phyloP scores from a whole-genome alignment of 2,888 invertebrate genomes.

The Drosophila prostipennis region DNA sequence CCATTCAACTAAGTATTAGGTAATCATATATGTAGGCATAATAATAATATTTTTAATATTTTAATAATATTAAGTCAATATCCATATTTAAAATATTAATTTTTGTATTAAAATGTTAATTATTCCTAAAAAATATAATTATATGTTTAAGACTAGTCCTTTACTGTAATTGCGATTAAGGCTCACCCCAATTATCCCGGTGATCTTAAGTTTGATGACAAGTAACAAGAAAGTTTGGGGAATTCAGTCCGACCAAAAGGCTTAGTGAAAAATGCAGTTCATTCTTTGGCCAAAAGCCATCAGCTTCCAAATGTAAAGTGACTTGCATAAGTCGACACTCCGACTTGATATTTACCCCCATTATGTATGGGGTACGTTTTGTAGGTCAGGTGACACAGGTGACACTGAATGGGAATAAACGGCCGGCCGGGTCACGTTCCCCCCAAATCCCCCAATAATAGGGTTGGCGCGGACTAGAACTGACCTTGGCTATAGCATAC shows the following conservation, averaged over 20 bases:
- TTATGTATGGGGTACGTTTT: conserved; percentile 20
- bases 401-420: conserved; percentile 16
- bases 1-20: no score
- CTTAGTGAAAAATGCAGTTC: conserved; percentile 4
- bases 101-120: no score
- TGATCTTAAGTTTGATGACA: background rate
- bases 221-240: background rate
- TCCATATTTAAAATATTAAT: no score
- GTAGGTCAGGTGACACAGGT: conserved; percentile 31
- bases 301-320: conserved; percentile 10
- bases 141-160: no score
- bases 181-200: background rate
- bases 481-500: conserved; percentile 29
- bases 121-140: no score
- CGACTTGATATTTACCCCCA: conserved; percentile 6
- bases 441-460: conserved; percentile 39
- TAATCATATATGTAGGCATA: no score
- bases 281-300: conserved; percentile 2
- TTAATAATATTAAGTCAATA: no score
- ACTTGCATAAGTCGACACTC: conserved; percentile 35
- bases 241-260: background rate
- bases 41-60: no score
- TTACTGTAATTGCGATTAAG: background rate
- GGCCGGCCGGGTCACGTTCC: conserved; percentile 35
- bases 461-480: conserved; percentile 26